Percentiles rank a stretch among this genome's conserved stretches.
Conservation (phyloP, 2,888 invertebrate genomes). For the Maniola hyperantus region DNA sequence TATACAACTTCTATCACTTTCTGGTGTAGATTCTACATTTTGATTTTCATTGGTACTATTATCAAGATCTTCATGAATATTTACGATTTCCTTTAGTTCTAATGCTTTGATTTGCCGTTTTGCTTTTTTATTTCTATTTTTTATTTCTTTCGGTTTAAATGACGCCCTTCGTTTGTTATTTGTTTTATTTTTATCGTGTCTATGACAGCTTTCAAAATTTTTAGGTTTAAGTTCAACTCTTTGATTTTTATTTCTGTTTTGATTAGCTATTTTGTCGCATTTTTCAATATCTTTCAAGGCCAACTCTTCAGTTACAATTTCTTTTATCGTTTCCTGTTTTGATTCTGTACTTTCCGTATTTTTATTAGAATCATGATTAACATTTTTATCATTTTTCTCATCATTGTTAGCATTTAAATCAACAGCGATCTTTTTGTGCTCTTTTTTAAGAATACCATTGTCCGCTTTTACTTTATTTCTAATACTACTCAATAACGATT, state of each 20-base stretch:
- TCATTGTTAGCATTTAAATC: slow-evolving; percentile 4
- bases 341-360: neutral
- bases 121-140: neutral
- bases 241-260: neutral
- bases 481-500: slow-evolving; percentile 53
- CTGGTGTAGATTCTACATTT: neutral
- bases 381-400: neutral
- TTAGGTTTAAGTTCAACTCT: neutral
- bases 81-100: neutral
- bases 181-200: neutral
- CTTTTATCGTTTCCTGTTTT: neutral
- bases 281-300: neutral
- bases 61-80: neutral
- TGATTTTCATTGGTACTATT: neutral
- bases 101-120: neutral
- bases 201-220: neutral
- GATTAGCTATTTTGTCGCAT: neutral
- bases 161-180: neutral
- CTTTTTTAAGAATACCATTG: slow-evolving; percentile 9
- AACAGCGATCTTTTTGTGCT: slow-evolving; percentile 21
- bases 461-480: slow-evolving; percentile 47
- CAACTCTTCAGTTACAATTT: neutral
- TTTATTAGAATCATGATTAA: neutral
- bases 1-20: neutral
- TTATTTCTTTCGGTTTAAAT: neutral